Conservation (phyloP, 2,888 invertebrate genomes). For the Allophyes oxyacanthae region DNA sequence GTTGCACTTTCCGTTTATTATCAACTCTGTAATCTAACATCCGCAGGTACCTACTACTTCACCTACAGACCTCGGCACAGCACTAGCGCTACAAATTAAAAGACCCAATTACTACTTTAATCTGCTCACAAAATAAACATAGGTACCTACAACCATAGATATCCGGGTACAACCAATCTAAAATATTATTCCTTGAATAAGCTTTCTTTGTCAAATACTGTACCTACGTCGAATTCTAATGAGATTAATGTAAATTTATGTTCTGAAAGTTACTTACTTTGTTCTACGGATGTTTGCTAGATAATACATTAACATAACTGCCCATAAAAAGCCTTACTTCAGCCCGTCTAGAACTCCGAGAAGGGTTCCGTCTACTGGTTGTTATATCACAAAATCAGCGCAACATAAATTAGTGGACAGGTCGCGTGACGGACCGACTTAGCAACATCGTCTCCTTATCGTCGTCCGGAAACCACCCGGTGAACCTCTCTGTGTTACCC, state of each 20-base stretch:
- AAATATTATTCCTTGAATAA: conserved; percentile 7
- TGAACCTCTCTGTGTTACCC: conserved; percentile 67
- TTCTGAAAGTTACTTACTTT: conserved; percentile 40
- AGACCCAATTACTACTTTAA: conserved; percentile 23
- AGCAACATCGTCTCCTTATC: conserved; percentile 85
- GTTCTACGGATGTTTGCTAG: conserved; percentile 68
- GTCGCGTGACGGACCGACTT: conserved; percentile 87
- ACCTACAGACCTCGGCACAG: conserved; percentile 31
- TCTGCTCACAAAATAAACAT: conserved; percentile 1
- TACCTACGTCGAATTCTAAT: conserved; percentile 44
- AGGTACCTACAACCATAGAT: too few relatives aligned
- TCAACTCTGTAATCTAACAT: conserved; percentile 76
- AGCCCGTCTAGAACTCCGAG: conserved; percentile 54
- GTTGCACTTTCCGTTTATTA: conserved; percentile 77
- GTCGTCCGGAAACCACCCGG: conserved; percentile 78
- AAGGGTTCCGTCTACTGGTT: conserved; percentile 74
- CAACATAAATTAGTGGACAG: conserved; percentile 88
- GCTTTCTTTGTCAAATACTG: conserved; percentile 25
- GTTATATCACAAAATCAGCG: conserved; percentile 84
- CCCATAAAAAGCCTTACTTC: conserved; percentile 54
- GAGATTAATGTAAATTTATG: conserved; percentile 48
- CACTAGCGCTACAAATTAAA: conserved; percentile 33
- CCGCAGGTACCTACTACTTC: conserved; percentile 28
- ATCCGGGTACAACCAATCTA: neutral
- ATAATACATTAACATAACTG: conserved; percentile 80